Percentiles rank a stretch among this genome's conserved stretches.
These are phyloP conservation scores for Huso huso DNA, from an alignment of 2,797 vertebrate genomes.

Conservation along the genomic window DNA sequence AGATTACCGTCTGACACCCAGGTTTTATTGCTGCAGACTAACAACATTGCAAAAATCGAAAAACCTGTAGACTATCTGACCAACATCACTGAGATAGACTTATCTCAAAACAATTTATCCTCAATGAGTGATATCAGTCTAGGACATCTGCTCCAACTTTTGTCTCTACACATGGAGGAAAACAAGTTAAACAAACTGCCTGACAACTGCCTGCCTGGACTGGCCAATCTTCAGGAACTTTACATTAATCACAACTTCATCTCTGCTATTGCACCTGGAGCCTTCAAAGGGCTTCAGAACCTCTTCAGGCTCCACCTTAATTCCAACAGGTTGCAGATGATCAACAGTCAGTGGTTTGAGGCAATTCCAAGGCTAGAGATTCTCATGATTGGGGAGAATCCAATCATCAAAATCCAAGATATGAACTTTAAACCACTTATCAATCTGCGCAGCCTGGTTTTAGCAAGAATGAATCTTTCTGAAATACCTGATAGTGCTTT, in stretches of 20 bases:
- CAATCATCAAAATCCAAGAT: slow-evolving; percentile 77
- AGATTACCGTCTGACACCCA: slow-evolving; percentile 80
- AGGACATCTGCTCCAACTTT: slow-evolving; percentile 70
- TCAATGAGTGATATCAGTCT: slow-evolving; percentile 75
- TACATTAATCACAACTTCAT: slow-evolving; percentile 96
- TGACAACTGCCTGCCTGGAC: slow-evolving; percentile 71
- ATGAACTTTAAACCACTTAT: slow-evolving; percentile 89
- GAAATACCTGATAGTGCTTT: slow-evolving; percentile 84
- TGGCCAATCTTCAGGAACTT: slow-evolving; percentile 89
- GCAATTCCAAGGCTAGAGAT: slow-evolving; percentile 86
- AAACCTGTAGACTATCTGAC: slow-evolving; percentile 74
- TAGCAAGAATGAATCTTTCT: slow-evolving; percentile 91
- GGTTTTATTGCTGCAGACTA: slow-evolving; percentile 89
- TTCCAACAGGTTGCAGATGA: slow-evolving; percentile 80
- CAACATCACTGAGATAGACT: slow-evolving; percentile 91
- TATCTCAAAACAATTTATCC: slow-evolving; percentile 95
- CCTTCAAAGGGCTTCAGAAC: slow-evolving; percentile 79
- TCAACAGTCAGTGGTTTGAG: slow-evolving; percentile 87
- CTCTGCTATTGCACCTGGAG: slow-evolving; percentile 73
- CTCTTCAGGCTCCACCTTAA: slow-evolving; percentile 94
- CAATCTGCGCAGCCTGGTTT: slow-evolving; percentile 89
- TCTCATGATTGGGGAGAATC: slow-evolving; percentile 96
- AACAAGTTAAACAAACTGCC: slow-evolving; percentile 84
- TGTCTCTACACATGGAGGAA: slow-evolving; percentile 92
- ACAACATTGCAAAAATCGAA: slow-evolving; percentile 83